Base-by-base conservation (phyloP, 2,888 invertebrate genomes). In the Chirona hameri region DNA sequence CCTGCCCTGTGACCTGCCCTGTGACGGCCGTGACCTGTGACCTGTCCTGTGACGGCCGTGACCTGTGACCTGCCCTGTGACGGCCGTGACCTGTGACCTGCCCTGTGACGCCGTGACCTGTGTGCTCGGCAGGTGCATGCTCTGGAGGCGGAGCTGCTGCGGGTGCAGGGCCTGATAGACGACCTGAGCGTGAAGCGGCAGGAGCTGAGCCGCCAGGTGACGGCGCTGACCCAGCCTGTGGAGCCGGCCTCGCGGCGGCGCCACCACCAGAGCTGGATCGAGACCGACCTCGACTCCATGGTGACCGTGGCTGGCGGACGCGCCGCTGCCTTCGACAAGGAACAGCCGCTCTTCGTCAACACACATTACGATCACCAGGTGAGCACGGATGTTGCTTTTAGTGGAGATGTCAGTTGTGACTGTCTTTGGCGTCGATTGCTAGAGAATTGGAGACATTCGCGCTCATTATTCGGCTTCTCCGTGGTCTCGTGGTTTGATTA, bases 271-370 rank as follows among this genome's bases (percentile, higher is more conserved):
- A 91, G 92, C 0, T 96, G 97, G 94, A 91, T 94, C 83, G 96
- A 97, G 89, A 97, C 97, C 0, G 97, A 97, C 88, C 89, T 97
- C 52, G 97, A 97, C 88, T 93, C 94, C 0, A 93, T 94, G 87
- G 91, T 92, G 83, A 93, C 93, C 0, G 90, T 92, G 82, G 95
- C 96, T 84, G 87, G 93, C 92, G 85, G 93, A 92, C 5, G 88
- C 91, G 57, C 91, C 88, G 31, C 15, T 18, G 31, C 46, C 24
- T 7, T 24, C 46, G 24, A 76, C 76, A 76, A 7, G 39, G 46
- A 76, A 39, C 7, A 10, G 24, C 76, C 79, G 89, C 83, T 76
- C 83, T 81, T 86, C 88, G 12, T 86, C 87, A 72, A 29, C 81
- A 57, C 52, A 24, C 24, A 21, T n/a, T 69, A 57, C 81, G 27